Evolutionary conservation across 2,113 vertebrate genomes (phyloP).

Genomic region (Anas platyrhynchos): DNA sequence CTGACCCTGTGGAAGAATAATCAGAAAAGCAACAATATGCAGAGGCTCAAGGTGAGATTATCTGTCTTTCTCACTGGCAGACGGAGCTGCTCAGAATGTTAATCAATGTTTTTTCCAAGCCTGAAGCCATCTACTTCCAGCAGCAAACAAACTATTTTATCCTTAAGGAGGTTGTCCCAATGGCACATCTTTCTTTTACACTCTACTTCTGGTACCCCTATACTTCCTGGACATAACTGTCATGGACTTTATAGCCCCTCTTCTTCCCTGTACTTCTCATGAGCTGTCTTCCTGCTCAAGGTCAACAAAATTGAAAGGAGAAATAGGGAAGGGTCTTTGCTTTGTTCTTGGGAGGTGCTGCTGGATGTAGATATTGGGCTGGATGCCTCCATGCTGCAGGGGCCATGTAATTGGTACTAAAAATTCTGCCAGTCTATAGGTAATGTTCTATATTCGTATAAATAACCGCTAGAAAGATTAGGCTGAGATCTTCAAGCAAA

Average conservation of each 20-base stretch:
- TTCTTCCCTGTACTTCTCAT: neutral
- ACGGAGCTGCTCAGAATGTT: slow-evolving; percentile 1
- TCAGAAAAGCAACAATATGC: slow-evolving; percentile 14
- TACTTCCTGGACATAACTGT: neutral
- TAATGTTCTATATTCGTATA: neutral
- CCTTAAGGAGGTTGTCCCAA: neutral
- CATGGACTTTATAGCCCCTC: neutral
- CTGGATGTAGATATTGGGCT: neutral
- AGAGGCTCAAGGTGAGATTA: slow-evolving; percentile 42
- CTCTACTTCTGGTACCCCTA: neutral
- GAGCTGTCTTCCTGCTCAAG: neutral
- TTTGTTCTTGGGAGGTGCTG: neutral
- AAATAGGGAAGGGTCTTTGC: neutral
- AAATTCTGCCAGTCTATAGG: neutral
- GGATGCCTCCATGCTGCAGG: neutral
- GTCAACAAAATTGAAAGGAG: neutral
- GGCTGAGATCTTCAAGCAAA: neutral
- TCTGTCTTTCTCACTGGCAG: neutral
- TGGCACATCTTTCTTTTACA: neutral
- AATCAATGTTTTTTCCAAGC: neutral
- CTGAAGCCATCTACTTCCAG: neutral
- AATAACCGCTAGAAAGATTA: neutral
- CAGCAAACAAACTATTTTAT: neutral
- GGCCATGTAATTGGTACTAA: neutral
- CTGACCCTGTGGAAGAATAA: slow-evolving; percentile 1